Percentiles rank a stretch among this genome's conserved stretches.
phyloP scores from a whole-genome alignment of 2,797 vertebrate species.

The Fistularia commersonii region DNA sequence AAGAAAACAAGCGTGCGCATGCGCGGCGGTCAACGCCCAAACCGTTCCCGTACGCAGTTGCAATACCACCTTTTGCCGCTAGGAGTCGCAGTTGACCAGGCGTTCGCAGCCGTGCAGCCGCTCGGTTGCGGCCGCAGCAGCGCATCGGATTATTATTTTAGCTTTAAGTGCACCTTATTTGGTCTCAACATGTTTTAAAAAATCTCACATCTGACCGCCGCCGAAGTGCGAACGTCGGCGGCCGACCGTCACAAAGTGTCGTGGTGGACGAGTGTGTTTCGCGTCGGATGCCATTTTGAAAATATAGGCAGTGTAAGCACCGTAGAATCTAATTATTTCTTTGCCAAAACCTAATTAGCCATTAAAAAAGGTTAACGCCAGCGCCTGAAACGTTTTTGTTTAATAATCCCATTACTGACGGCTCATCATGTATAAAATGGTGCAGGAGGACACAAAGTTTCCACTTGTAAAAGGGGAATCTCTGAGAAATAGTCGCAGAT shows the following conservation, averaged over 20 bases:
- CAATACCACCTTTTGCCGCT: background rate
- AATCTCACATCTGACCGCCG: constrained; percentile 76
- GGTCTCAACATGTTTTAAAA: constrained; percentile 91
- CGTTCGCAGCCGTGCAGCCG: background rate
- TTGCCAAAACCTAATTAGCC: constrained; percentile 99
- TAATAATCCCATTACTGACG: constrained; percentile 99
- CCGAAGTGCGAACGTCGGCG: constrained; percentile 84
- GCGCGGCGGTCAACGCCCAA: constrained; percentile 10
- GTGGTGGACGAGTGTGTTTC: constrained; percentile 84
- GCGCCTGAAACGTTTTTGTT: constrained; percentile 99
- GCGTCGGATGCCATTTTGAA: constrained; percentile 92
- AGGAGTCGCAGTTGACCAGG: constrained; percentile 41
- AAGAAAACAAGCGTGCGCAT: background rate
- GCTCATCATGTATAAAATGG: constrained; percentile 99
- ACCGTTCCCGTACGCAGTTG: too few relatives aligned
- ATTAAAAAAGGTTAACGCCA: constrained; percentile 99
- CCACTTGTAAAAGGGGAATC: constrained; percentile 92
- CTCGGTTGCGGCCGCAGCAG: constrained; percentile 1
- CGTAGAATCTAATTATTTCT: constrained; percentile 99
- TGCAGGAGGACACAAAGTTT: constrained; percentile 99
- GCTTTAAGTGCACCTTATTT: constrained; percentile 79
- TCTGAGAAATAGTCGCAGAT: constrained; percentile 82
- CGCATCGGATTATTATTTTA: constrained; percentile 51
- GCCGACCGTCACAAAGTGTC: constrained; percentile 69
- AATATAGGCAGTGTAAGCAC: constrained; percentile 99